Conservation (phyloP, 2,113 vertebrate species). For the Callithrix jacchus region DNA sequence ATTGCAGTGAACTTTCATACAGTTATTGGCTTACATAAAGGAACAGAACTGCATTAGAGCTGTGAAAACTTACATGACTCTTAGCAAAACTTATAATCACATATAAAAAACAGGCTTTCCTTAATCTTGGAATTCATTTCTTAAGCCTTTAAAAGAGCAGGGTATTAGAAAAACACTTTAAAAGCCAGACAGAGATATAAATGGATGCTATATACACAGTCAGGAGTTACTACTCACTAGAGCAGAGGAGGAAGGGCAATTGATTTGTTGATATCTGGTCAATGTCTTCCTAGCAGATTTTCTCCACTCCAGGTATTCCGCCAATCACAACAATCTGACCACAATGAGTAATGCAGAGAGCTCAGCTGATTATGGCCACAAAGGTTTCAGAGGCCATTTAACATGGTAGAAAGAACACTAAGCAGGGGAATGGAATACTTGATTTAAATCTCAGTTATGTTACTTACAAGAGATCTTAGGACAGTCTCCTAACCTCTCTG, state of each 20-base stretch:
- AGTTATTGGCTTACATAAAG: neutral
- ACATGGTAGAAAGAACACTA: neutral
- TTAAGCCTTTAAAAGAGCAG: constrained; percentile 39
- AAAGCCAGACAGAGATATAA: neutral
- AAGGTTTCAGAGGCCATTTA: neutral
- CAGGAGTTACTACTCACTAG: neutral
- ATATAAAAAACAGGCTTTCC: neutral
- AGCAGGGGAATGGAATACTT: neutral
- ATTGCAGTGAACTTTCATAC: neutral
- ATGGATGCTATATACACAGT: neutral
- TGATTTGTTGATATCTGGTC: constrained; percentile 14
- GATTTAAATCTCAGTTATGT: neutral
- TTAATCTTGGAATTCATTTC: neutral
- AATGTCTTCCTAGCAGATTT: neutral
- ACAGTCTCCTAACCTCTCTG: neutral
- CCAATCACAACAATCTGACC: neutral
- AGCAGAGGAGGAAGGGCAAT: neutral
- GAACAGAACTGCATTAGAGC: neutral
- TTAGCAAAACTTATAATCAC: neutral
- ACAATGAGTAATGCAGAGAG: neutral
- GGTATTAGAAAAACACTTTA: constrained; percentile 3
- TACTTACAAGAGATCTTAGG: neutral
- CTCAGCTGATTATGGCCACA: neutral
- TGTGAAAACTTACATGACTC: constrained; percentile 2
- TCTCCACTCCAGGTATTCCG: neutral